Conservation (phyloP, 2,797 vertebrate species). For the Mergus octosetaceus region DNA sequence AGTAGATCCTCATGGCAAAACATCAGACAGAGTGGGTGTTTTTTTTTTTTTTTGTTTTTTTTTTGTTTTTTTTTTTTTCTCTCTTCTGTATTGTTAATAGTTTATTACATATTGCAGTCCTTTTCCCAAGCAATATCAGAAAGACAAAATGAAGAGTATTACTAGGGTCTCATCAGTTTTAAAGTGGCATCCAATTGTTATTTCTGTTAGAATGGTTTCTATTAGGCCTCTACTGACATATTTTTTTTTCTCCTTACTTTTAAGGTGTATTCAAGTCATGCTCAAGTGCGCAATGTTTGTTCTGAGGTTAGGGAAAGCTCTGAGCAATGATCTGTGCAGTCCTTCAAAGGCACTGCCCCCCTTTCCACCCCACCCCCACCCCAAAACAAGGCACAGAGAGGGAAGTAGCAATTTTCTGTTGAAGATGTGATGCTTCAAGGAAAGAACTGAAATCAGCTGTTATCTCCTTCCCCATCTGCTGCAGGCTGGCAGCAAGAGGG, state of each 20-base stretch:
- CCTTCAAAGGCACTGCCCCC: not conserved
- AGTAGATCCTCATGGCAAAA: conserved; percentile 61
- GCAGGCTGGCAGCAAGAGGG: not conserved
- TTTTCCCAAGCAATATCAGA: not conserved
- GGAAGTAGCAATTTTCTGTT: not conserved
- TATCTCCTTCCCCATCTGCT: rapidly evolving
- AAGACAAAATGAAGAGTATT: not conserved
- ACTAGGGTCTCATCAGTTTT: not conserved
- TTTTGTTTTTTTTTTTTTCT: not conserved
- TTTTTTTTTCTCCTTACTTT: not conserved
- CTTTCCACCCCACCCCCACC: rapidly evolving
- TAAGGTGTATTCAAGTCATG: not conserved
- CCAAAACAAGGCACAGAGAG: rapidly evolving
- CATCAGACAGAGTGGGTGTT: conserved; percentile 63
- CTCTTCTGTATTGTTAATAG: not conserved
- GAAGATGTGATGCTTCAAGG: not conserved
- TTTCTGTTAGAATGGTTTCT: not conserved
- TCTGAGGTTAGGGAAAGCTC: not conserved
- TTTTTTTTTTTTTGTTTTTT: not conserved
- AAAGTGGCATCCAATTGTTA: not conserved
- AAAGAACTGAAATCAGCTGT: not conserved
- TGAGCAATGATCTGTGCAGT: not conserved
- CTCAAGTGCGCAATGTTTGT: not conserved
- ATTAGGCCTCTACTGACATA: not conserved
- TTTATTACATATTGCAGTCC: conserved; percentile 1